Evolutionary conservation across 2,888 invertebrate genomes (phyloP), one percentile per base, ranked within the genome.

Genomic region (Cantharis nigra): DNA sequence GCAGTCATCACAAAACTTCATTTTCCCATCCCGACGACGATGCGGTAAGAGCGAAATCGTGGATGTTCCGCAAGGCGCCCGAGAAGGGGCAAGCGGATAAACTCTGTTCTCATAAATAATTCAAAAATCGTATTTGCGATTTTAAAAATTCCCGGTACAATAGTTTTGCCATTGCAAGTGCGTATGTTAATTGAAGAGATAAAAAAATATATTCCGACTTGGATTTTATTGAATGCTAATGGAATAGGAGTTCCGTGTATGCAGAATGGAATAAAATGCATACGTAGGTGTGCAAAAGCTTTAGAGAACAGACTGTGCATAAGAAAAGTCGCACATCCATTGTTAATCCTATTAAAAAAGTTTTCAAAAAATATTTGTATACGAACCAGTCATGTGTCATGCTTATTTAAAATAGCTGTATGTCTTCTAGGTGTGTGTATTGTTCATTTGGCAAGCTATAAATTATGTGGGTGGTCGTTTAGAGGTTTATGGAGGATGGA

Each of bases 181-280:
- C 78, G 74, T 77, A 74, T 75, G 78, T 74, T 74, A 78, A 79
- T 77, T 70, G 33, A 28, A 65, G 20, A 26, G 23, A 30, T 70
- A 74, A 78, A 78, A 80, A 74, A 76, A 75, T 76, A 81, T 82
- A 80, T 74, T 76, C 80, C 77, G 81, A 82, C 83, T 83, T 83
- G 83, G 83, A 81, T 84, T 84, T 85, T 84, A 85, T 85, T 84
- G 85, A 85, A 86, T 86, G 85, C 84, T 85, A 86, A 86, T 86
- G 77, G 69, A 78, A 77, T 79, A 82, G 84, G 85, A 83, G 86
- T 85, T 86, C 85, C 85, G 83, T 26, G 26, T 81, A 82, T 83
- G 79, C 79, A 76, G 75, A 76, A 76, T 69, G 80, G 79, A 82
- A 82, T 82, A 80, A 81, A 78, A 76, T 74, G 76, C 70, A 80